These are phyloP conservation scores for Sclerurus mexicanus DNA, from an alignment of 2,113 vertebrate species.

Conservation along the genomic window DNA sequence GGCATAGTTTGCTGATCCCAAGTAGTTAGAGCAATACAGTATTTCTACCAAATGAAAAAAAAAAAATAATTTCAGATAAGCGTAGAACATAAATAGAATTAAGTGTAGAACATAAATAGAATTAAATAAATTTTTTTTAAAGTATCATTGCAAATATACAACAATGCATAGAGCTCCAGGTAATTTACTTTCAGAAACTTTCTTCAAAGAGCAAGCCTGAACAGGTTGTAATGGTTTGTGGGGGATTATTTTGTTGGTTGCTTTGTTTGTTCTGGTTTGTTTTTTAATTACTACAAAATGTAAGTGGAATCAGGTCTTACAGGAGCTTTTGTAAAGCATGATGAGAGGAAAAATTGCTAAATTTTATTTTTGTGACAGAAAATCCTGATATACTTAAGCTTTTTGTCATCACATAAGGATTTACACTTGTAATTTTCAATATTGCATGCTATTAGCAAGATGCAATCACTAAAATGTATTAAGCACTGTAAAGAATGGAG, in stretches of 20 bases:
- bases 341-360: not conserved
- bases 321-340: not conserved
- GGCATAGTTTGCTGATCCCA: not conserved
- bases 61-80: not conserved
- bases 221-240: not conserved
- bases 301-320: not conserved
- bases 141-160: not conserved
- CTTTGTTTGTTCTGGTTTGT: not conserved
- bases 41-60: not conserved
- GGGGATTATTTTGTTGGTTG: rapidly evolving
- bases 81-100: not conserved
- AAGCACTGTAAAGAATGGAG: not conserved
- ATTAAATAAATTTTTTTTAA: not conserved
- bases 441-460: not conserved
- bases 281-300: not conserved
- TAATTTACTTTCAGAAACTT: not conserved
- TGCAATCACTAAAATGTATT: not conserved
- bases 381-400: not conserved
- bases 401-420: not conserved
- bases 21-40: not conserved
- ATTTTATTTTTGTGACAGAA: not conserved
- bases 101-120: not conserved
- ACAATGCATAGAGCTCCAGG: not conserved
- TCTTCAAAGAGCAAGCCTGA: not conserved
- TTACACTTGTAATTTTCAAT: not conserved